Evolutionary conservation across 2,113 vertebrate species (phyloP), one percentile per base, ranked within the genome.

Genomic region (Isichthys henryi): DNA sequence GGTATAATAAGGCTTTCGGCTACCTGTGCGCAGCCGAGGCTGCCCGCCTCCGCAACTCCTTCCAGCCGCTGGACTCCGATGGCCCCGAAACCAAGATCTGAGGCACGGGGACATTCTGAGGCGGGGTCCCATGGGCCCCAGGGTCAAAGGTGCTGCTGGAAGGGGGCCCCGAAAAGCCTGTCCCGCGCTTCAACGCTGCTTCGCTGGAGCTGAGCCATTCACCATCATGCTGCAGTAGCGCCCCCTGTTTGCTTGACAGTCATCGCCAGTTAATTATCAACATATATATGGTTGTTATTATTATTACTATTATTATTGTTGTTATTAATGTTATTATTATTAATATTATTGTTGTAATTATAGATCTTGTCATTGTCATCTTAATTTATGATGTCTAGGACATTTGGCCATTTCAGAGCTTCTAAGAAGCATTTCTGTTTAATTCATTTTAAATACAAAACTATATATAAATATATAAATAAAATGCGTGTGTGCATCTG

Each of bases 1-100:
- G 98, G 98, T 99, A 99, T 96, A 98, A 97, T 93, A 99, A 98
- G 94, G 95, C 96, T 49, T 99, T 98, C 89, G 98, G 98, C 91
- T 96, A 98, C 90, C 93, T 98, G 89, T 98, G 97, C 91, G 96
- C 97, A 0, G 96, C 96, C 2, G 97, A 99, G 94, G 97, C 96
- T 88, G 96, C 96, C 92, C 96, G 95, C 91, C 97, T 99, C 90
- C 96, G 97, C 91, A 97, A 97, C 90, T 99, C 98, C 90, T 99
- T 99, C 91, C 97, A 97, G 35, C 95, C 94, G 31, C 91, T 95
- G 89, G 95, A 96, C 90, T 95, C 96, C 0, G 97, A 96, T 50
- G 97, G 96, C 92, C 95, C 97, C 3, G 98, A 99, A 93, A 97
- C 97, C 35, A 97, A 98, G 95, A 96, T 96, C 93, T 99, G 95